A percentile compares a stretch with the other conserved stretches of the same genome.
Evolutionary conservation across 2,113 vertebrate species (phyloP).

Genomic region (Hippocampus barbouri): DNA sequence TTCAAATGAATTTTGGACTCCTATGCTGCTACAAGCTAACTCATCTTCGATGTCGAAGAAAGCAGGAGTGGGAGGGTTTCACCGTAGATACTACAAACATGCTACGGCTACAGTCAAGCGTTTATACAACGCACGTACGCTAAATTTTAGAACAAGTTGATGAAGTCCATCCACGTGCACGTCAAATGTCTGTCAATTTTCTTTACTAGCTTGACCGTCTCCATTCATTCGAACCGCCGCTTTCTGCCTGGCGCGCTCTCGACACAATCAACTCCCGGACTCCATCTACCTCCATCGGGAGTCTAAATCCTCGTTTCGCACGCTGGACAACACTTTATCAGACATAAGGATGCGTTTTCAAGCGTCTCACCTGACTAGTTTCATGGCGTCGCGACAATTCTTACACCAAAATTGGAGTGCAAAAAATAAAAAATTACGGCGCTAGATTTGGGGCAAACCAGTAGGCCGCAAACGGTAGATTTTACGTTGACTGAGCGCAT

Average conservation of each 20-base stretch:
- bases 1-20: too few species aligned
- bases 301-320: accelerated
- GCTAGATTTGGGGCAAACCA: not conserved
- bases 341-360: accelerated
- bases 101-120: too few species aligned
- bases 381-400: constrained; percentile 68
- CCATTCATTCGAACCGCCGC: constrained; percentile 46
- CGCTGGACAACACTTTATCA: accelerated
- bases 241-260: constrained; percentile 57
- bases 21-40: not conserved
- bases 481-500: constrained; percentile 30
- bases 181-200: not conserved
- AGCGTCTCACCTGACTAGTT: constrained; percentile 73
- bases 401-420: constrained; percentile 44
- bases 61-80: not conserved
- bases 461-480: constrained; percentile 9
- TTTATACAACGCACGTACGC: not conserved
- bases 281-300: constrained; percentile 65
- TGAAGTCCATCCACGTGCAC: not conserved
- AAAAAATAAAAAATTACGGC: constrained; percentile 63
- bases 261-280: not conserved
- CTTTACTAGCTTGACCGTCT: not conserved
- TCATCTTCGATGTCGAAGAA: not conserved
- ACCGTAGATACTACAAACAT: not conserved
- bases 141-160: too few species aligned